phyloP scores from a whole-genome alignment of 2,113 vertebrate genomes.

The Alligator sinensis region DNA sequence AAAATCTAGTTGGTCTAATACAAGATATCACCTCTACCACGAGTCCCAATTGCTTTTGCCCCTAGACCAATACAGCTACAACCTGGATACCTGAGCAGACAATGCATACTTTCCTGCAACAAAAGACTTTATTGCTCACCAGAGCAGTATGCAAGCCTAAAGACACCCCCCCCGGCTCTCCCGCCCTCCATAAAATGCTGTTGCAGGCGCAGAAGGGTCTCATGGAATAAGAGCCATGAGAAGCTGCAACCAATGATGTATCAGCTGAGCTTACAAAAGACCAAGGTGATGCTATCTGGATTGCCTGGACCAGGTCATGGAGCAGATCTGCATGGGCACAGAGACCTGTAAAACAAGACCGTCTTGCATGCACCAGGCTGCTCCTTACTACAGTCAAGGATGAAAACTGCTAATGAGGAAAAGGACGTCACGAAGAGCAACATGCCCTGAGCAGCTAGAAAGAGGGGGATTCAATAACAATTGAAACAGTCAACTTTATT shows the following conservation, averaged over 20 bases:
- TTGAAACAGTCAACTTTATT: background rate
- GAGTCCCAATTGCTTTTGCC: too few species aligned
- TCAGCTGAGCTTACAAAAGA: background rate
- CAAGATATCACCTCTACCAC: too few species aligned
- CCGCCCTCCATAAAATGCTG: background rate
- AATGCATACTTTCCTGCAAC: background rate
- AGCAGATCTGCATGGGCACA: background rate
- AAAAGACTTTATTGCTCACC: background rate
- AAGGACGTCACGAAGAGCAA: background rate
- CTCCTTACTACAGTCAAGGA: fast-evolving
- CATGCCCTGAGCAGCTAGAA: background rate
- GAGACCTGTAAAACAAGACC: background rate
- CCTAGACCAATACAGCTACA: too few species aligned
- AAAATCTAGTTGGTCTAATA: too few species aligned
- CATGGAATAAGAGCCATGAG: background rate
- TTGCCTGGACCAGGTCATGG: fast-evolving
- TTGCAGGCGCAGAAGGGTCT: background rate
- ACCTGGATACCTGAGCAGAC: too few species aligned
- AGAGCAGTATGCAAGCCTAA: background rate
- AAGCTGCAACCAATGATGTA: background rate
- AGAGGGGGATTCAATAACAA: background rate
- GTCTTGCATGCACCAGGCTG: background rate
- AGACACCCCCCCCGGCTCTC: background rate
- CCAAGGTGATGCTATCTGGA: background rate
- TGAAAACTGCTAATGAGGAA: background rate